Base-by-base conservation (phyloP, 1,140 invertebrate genomes). In the Bombyx mandarina region DNA sequence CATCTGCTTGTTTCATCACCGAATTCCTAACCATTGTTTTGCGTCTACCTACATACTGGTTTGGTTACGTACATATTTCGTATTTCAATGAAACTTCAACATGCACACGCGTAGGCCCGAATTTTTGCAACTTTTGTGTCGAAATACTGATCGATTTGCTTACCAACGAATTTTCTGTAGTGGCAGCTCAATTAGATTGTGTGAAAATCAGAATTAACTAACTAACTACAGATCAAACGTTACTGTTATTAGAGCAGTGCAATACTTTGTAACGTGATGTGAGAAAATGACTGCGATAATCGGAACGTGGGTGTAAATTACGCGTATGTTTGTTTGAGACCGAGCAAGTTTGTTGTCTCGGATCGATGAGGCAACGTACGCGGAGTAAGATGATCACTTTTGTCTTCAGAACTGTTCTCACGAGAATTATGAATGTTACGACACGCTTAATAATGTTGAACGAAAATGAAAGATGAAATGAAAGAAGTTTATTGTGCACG, bases 251-350 rank as follows among this genome's bases (percentile, higher is more conserved):
- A 65, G 72, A 69, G 65, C 57, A 63, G 66, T 72, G 71, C 66
- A 73, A 71, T 73, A 70, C 54, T 72, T 69, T 61, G 59, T 67
- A 74, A 62, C 56, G 60, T 70, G 67, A 77, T 75, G 65, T 75
- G 58, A 81, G 75, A 80, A 79, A 79, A 81, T 72, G 58, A 54
- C 66, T 52, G 59, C 64, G 70, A 73, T 76, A 82, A 83, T 79
- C 73, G 56, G 78, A 81, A 61, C 80, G 80, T 82, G 81, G 75
- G 80, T 77, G 60, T 74, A 35, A 35, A 73, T 79, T 77, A 82
- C 67, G 69, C 70, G 74, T 72, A 65, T 66, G 66, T 80, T 74
- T 69, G 67, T 75, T 72, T 64, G 66, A 86, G 73, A 69, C 71
- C 56, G 67, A 58, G 63, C 69, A 73, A 82, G 71, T 76, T 74